A percentile compares a stretch with the other conserved stretches of the same genome.
Conservation (phyloP, 2,797 vertebrate genomes). For the Coracias cyanogaster region DNA sequence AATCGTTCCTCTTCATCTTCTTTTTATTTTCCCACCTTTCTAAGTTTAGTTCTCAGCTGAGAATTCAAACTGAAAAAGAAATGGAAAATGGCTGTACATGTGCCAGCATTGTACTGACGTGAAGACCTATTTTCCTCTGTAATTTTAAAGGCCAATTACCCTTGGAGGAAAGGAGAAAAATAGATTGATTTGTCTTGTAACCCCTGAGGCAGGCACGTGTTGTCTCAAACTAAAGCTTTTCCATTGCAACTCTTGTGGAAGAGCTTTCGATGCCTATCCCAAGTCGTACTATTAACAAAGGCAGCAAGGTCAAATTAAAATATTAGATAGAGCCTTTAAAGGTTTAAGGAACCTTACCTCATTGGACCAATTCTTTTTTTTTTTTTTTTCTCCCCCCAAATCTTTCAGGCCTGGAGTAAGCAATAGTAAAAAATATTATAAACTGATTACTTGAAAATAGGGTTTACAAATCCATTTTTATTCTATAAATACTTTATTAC, state of each 20-base stretch:
- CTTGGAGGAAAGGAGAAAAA: constrained; percentile 72
- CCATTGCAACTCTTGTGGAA: neutral
- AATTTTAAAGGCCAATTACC: constrained; percentile 76
- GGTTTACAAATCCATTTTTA: constrained; percentile 14
- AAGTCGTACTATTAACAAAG: constrained; percentile 21
- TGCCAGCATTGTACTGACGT: constrained; percentile 31
- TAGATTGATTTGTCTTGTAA: constrained; percentile 78
- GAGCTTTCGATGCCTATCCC: constrained; percentile 38
- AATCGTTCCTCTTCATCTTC: constrained; percentile 46
- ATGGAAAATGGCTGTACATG: constrained; percentile 35
- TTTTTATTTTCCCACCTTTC: constrained; percentile 36
- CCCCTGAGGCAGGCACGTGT: constrained; percentile 60
- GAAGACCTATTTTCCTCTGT: constrained; percentile 58
- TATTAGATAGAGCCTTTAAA: constrained; percentile 23
- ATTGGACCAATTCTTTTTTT: neutral
- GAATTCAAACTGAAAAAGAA: constrained; percentile 53
- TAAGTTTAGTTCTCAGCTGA: constrained; percentile 61
- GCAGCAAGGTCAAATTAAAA: constrained; percentile 40
- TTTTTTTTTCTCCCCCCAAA: neutral
- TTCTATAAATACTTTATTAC: neutral
- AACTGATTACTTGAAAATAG: constrained; percentile 13
- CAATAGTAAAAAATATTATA: neutral
- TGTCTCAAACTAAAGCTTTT: constrained; percentile 63
- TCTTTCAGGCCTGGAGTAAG: neutral
- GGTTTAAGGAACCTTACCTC: constrained; percentile 7